A percentile compares a stretch with the other conserved stretches of the same genome.
phyloP scores from a whole-genome alignment of 2,113 vertebrate genomes.

The Sphyrna mokarran region DNA sequence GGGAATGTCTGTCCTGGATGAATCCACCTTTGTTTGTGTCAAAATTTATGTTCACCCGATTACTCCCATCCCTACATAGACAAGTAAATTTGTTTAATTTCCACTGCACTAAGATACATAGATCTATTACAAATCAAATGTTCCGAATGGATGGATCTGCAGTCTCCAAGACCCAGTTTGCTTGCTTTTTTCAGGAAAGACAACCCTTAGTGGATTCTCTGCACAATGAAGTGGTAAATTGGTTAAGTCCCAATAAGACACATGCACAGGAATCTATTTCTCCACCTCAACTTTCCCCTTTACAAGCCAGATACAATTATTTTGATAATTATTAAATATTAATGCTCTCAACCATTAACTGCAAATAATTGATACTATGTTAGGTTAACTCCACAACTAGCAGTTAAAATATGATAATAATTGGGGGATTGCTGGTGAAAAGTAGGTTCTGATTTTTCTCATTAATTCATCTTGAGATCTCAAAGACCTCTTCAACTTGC shows the following conservation, averaged over 20 bases:
- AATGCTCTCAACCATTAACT: constrained; percentile 1
- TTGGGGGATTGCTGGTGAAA: background rate
- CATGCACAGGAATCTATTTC: background rate
- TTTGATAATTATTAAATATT: constrained; percentile 10
- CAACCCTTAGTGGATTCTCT: background rate
- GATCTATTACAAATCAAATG: background rate
- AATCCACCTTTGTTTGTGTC: no score
- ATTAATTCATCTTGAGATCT: background rate
- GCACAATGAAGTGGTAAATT: background rate
- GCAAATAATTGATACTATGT: background rate
- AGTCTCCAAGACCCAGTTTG: background rate
- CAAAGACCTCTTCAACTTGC: background rate
- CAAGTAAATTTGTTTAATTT: no score
- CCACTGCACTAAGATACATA: background rate
- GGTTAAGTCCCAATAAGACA: background rate
- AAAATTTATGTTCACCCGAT: background rate
- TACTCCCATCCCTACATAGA: no score
- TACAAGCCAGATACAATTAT: background rate
- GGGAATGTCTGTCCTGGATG: no score
- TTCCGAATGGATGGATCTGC: background rate
- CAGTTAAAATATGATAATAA: background rate
- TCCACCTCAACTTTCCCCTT: background rate
- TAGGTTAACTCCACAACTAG: background rate
- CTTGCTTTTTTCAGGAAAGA: background rate
- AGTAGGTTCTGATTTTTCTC: background rate